These are phyloP conservation scores for Amblyjoppa proteus DNA, from an alignment of 2,888 invertebrate species.

Conservation along the genomic window DNA sequence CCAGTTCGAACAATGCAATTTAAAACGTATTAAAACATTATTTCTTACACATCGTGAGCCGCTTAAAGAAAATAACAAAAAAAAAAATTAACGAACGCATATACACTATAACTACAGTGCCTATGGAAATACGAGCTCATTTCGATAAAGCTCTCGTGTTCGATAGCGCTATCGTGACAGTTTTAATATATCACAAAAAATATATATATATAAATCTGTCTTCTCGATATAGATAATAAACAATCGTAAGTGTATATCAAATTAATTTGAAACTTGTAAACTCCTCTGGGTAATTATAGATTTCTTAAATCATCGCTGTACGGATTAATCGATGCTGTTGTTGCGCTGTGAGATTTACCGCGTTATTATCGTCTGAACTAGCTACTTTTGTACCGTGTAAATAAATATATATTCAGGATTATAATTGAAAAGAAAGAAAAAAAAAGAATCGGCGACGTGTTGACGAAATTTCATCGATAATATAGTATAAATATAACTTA, in stretches of 20 bases:
- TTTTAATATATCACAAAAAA: conserved; percentile 32
- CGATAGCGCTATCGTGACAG: conserved; percentile 32
- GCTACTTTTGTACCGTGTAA: conserved; percentile 79
- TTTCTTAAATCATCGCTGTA: conserved; percentile 36
- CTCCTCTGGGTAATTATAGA: conserved; percentile 31
- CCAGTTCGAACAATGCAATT: conserved; percentile 49
- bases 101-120: conserved; percentile 58
- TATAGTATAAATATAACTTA: conserved; percentile 70
- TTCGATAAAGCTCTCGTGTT: conserved; percentile 35
- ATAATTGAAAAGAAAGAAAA: conserved; percentile 34
- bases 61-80: conserved; percentile 28
- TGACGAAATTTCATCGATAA: conserved; percentile 26
- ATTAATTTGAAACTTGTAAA: conserved; percentile 64
- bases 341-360: conserved; percentile 57
- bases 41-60: conserved; percentile 26
- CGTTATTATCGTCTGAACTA: conserved; percentile 69
- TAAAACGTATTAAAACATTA: conserved; percentile 9
- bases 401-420: conserved; percentile 72
- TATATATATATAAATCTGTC: background rate
- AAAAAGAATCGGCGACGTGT: conserved; percentile 30
- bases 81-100: conserved; percentile 29
- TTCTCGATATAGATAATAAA: conserved; percentile 34
- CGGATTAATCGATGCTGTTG: conserved; percentile 60
- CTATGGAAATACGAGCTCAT: conserved; percentile 53
- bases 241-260: conserved; percentile 49